Conservation (phyloP, 1,140 invertebrate species). For the Neodiprion virginianus region DNA sequence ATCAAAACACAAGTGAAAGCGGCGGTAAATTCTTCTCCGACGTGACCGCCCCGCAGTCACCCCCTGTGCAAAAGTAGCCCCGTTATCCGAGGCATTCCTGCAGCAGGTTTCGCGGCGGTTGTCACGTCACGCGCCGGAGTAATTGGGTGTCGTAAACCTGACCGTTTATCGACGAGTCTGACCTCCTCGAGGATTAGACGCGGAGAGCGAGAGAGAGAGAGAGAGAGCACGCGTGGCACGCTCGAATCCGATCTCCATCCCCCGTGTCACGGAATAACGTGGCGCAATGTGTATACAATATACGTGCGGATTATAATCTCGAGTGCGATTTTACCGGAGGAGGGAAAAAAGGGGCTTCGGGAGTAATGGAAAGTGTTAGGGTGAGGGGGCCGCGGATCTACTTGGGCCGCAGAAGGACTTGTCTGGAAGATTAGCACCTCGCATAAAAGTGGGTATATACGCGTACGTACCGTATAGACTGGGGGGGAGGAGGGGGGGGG, state of each 20-base stretch:
- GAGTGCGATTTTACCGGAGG: constrained; percentile 1
- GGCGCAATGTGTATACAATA: not conserved
- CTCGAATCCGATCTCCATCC: not conserved
- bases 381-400: constrained; percentile 20
- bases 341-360: no score
- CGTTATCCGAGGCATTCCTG: no score
- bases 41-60: no score
- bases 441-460: constrained; percentile 52
- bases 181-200: no score
- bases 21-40: no score
- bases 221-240: no score
- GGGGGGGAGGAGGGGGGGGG: constrained; percentile 22
- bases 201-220: no score
- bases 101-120: no score
- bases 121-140: not conserved
- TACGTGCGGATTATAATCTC: constrained; percentile 9
- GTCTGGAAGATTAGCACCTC: constrained; percentile 62
- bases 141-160: constrained; percentile 5
- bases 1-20: no score
- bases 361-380: constrained; percentile 13
- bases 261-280: not conserved
- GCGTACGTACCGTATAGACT: constrained; percentile 23
- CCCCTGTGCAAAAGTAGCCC: no score
- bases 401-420: constrained; percentile 38
- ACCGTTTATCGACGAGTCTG: not conserved